phyloP scores from a whole-genome alignment of 2,888 invertebrate species.

The Thera obeliscata region DNA sequence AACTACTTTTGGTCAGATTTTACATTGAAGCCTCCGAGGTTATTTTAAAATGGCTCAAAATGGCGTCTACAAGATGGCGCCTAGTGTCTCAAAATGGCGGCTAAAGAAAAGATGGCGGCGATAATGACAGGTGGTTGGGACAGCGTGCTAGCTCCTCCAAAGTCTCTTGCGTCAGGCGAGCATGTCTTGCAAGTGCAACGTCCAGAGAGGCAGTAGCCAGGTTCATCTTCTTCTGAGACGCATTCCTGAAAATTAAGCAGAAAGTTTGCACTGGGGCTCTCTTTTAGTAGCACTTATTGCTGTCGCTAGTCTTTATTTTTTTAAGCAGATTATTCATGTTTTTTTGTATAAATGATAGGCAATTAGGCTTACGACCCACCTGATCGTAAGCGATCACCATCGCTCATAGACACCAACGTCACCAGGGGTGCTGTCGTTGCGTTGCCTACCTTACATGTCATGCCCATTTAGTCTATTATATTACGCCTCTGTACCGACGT shows the following conservation, averaged over 20 bases:
- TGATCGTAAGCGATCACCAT: too few relatives aligned
- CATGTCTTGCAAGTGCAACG: conserved; percentile 79
- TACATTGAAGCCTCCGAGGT: too few relatives aligned
- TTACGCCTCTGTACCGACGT: too few relatives aligned
- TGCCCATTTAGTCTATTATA: too few relatives aligned
- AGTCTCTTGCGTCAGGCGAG: conserved; percentile 71
- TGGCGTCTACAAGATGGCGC: conserved; percentile 36
- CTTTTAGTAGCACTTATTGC: too few relatives aligned
- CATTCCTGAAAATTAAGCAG: conserved; percentile 65
- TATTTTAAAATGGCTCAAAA: conserved; percentile 19
- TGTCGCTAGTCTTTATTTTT: too few relatives aligned
- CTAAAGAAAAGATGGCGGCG: conserved; percentile 55
- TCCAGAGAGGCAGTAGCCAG: conserved; percentile 73
- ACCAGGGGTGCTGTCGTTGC: too few relatives aligned
- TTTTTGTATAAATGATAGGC: too few relatives aligned
- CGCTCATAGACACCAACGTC: too few relatives aligned
- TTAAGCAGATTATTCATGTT: too few relatives aligned
- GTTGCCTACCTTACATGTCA: too few relatives aligned
- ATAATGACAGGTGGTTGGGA: conserved; percentile 52
- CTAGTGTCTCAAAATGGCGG: conserved; percentile 65
- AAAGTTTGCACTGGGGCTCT: not conserved
- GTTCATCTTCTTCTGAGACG: conserved; percentile 75
- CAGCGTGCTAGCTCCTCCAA: conserved; percentile 62
- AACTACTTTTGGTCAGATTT: conserved; percentile 3
- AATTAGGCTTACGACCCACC: too few relatives aligned